Evolutionary conservation across 2,888 invertebrate genomes (phyloP).

Genomic region (Cryptus viduatorius): DNA sequence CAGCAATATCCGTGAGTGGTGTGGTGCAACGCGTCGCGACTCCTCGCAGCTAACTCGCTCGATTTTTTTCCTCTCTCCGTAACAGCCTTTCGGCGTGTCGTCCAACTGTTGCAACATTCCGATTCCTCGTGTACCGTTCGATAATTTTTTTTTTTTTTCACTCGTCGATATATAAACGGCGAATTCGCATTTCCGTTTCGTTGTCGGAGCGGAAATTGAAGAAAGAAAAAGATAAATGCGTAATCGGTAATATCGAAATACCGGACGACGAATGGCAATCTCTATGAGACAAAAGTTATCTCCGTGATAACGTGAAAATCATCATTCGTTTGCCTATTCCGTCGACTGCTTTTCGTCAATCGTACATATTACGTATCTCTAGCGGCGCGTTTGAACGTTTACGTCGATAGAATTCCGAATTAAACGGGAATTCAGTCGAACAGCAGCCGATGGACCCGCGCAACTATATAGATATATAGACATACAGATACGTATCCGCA

Average conservation of each 20-base stretch:
- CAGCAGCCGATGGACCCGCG: not conserved
- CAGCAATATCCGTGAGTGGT: conserved; percentile 67
- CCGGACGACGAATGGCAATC: no score
- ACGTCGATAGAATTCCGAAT: conserved; percentile 8
- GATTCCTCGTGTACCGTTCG: not conserved
- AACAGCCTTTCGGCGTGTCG: not conserved
- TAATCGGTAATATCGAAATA: not conserved
- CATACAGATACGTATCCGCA: not conserved
- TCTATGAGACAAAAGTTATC: not conserved
- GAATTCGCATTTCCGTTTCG: not conserved
- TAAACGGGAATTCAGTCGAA: conserved; percentile 12
- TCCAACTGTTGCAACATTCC: conserved; percentile 36
- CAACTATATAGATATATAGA: no score
- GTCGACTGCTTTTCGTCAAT: conserved; percentile 4
- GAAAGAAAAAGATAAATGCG: not conserved
- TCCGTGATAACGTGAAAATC: not conserved
- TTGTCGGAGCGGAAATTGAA: not conserved
- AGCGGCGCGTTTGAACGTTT: not conserved
- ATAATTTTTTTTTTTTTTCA: not conserved
- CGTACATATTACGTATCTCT: not conserved
- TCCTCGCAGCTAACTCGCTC: not conserved
- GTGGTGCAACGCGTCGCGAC: not conserved
- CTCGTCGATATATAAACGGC: not conserved
- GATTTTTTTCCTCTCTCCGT: not conserved
- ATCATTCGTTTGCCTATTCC: not conserved